Conservation (phyloP, 2,113 vertebrate genomes). For the Gallinago paraguaiae region DNA sequence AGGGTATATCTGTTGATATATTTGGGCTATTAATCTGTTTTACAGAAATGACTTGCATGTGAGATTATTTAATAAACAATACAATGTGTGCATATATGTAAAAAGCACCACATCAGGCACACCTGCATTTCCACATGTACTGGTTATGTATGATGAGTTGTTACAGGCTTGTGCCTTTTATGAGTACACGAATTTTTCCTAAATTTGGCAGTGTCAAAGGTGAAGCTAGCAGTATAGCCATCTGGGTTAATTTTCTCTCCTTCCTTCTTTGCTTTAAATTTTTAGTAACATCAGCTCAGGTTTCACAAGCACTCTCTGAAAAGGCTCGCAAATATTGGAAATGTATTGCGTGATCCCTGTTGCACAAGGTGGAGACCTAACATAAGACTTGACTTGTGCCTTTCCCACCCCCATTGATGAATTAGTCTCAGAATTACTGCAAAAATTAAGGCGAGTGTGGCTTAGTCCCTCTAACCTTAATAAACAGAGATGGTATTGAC, state of each 20-base stretch:
- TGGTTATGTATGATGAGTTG: background rate
- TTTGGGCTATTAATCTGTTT: background rate
- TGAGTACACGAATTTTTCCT: background rate
- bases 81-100: background rate
- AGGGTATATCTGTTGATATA: background rate
- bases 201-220: slow-evolving; percentile 8
- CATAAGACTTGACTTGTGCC: slow-evolving; percentile 13
- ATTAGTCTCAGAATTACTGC: slow-evolving; percentile 53
- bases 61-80: background rate
- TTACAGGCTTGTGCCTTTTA: background rate
- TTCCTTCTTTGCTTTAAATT: background rate
- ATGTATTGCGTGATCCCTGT: background rate
- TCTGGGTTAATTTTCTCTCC: slow-evolving; percentile 31
- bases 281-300: background rate
- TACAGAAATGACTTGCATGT: background rate
- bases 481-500: slow-evolving; percentile 80
- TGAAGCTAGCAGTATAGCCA: background rate
- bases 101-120: background rate
- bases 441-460: slow-evolving; percentile 48
- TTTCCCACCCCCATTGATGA: slow-evolving; percentile 37
- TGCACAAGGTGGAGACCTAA: slow-evolving; percentile 51
- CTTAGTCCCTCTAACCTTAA: slow-evolving; percentile 65
- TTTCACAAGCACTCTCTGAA: background rate
- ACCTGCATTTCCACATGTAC: background rate
- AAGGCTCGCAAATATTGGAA: slow-evolving; percentile 3